Percentiles rank a stretch among this genome's conserved stretches.
Evolutionary conservation across 2,888 invertebrate genomes (phyloP).

Genomic region (Tenthredo notha): DNA sequence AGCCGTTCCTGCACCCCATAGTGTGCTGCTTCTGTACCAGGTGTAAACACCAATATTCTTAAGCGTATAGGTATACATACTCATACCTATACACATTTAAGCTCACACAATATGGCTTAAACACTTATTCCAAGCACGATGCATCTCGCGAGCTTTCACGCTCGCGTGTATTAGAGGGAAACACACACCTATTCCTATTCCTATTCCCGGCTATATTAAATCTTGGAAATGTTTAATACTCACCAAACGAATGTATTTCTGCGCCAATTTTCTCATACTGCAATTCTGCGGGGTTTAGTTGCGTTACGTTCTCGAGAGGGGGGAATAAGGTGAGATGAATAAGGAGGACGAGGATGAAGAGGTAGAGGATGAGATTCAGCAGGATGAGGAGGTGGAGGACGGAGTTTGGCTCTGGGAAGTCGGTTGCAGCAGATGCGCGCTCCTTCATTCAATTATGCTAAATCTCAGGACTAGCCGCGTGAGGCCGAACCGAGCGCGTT

Average conservation of each 20-base stretch:
- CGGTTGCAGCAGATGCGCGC: conserved; percentile 53
- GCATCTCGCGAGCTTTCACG: not conserved
- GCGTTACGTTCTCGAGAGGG: conserved; percentile 17
- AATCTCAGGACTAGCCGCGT: conserved; percentile 49
- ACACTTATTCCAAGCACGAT: conserved; percentile 32
- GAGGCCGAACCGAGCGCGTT: conserved; percentile 20
- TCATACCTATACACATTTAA: not conserved
- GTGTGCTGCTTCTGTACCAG: conserved; percentile 19
- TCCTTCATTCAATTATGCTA: conserved; percentile 54
- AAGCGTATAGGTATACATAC: not conserved
- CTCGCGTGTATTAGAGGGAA: not conserved
- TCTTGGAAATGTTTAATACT: conserved; percentile 43
- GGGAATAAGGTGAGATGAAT: conserved; percentile 7
- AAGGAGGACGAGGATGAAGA: not conserved
- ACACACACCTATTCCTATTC: not conserved
- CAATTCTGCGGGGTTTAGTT: conserved; percentile 28
- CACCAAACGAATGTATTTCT: conserved; percentile 38
- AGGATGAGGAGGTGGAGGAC: conserved; percentile 31
- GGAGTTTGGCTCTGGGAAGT: conserved; percentile 34
- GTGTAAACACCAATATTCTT: conserved; percentile 22
- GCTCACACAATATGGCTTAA: conserved; percentile 20
- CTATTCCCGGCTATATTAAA: not conserved
- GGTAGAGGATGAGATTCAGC: not conserved
- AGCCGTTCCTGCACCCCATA: not conserved
- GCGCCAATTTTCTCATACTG: conserved; percentile 27